phyloP scores from a whole-genome alignment of 2,888 invertebrate species.

The Drosophila emarginata region DNA sequence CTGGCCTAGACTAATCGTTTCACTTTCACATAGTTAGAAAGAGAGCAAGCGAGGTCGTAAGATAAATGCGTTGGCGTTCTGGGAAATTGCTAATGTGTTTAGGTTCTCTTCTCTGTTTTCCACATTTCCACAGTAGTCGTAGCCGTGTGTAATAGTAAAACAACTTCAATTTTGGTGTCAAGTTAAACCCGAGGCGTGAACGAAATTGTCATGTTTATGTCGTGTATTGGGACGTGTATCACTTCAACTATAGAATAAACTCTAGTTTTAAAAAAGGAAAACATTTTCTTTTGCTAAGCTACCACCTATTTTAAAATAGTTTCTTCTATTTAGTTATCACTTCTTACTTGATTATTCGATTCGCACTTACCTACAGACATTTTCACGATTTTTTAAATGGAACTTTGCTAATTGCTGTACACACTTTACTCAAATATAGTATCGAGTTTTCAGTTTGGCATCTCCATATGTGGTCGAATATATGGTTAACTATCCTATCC shows the following conservation, averaged over 20 bases:
- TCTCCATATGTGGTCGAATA: conserved; percentile 24
- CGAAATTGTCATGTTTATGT: conserved; percentile 67
- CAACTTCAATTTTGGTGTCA: conserved; percentile 63
- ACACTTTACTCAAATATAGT: conserved; percentile 32
- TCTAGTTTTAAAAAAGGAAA: too few relatives aligned
- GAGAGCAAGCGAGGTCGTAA: conserved; percentile 25
- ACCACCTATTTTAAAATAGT: neutral
- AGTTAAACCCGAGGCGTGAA: conserved; percentile 60
- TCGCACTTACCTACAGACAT: conserved; percentile 76
- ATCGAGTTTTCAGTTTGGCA: conserved; percentile 8
- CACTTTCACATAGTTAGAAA: conserved; percentile 5
- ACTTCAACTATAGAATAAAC: too few relatives aligned
- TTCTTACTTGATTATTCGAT: too few relatives aligned
- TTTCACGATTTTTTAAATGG: conserved; percentile 6
- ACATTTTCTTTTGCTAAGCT: too few relatives aligned
- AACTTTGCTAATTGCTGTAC: conserved; percentile 28
- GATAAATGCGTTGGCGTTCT: conserved; percentile 80
- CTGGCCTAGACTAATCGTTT: conserved; percentile 67
- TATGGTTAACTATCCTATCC: conserved; percentile 44
- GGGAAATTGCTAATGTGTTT: conserved; percentile 77
- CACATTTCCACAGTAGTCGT: conserved; percentile 43
- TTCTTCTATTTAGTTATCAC: neutral
- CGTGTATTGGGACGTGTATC: conserved; percentile 54
- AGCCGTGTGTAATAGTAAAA: conserved; percentile 23
- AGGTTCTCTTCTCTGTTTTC: conserved; percentile 28